phyloP scores from a whole-genome alignment of 2,113 vertebrate species.

The Phasianus colchicus region DNA sequence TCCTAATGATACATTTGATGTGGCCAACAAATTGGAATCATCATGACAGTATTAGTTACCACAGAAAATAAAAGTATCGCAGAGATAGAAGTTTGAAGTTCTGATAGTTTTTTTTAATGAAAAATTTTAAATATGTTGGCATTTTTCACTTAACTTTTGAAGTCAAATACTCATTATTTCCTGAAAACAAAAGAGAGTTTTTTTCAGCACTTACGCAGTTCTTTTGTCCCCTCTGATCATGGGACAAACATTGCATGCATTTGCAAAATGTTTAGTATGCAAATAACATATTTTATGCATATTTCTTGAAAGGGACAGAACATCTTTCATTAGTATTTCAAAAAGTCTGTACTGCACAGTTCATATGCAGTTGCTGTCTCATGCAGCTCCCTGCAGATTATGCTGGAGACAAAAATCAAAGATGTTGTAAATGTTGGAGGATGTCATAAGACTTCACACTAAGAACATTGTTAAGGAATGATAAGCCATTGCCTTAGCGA shows the following conservation, averaged over 20 bases:
- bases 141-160: not conserved
- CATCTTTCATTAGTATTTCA: not conserved
- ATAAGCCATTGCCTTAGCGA: not conserved
- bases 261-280: not conserved
- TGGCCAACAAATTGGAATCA: not conserved
- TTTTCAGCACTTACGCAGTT: not conserved
- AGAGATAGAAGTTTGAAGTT: not conserved
- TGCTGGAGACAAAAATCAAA: not conserved
- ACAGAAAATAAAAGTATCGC: not conserved
- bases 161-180: not conserved
- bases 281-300: not conserved
- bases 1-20: not conserved
- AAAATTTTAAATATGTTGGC: not conserved
- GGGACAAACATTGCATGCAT: not conserved
- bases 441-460: not conserved
- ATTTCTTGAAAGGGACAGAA: not conserved
- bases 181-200: rapidly evolving
- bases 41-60: not conserved
- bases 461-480: not conserved
- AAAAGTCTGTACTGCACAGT: not conserved
- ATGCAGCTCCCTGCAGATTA: rapidly evolving
- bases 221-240: not conserved
- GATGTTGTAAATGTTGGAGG: not conserved
- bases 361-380: not conserved
- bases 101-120: not conserved